Conservation (phyloP, 2,797 vertebrate genomes). For the Alcedo quadribrachys region DNA sequence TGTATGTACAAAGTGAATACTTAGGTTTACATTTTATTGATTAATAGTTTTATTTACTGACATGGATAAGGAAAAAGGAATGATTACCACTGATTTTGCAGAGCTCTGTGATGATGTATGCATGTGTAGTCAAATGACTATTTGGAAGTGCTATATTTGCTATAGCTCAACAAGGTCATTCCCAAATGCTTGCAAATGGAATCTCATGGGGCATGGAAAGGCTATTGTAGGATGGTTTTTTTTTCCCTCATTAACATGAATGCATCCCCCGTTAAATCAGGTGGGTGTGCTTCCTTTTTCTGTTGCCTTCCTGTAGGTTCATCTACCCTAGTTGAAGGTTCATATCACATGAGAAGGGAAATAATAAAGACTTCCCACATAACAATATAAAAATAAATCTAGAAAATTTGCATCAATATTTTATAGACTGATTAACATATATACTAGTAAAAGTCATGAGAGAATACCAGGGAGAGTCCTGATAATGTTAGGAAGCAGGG, state of each 20-base stretch:
- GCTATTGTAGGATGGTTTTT: neutral
- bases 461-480: neutral
- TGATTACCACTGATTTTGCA: neutral
- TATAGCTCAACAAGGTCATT: neutral
- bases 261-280: neutral
- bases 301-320: neutral
- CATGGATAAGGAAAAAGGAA: neutral
- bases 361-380: neutral
- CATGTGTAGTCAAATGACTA: neutral
- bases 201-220: neutral
- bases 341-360: neutral
- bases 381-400: neutral
- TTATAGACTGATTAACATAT: neutral
- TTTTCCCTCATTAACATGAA: neutral
- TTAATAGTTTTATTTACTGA: neutral
- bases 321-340: neutral
- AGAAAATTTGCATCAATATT: neutral
- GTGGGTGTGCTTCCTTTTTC: neutral
- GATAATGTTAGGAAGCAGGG: neutral
- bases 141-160: neutral
- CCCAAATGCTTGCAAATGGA: neutral
- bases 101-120: neutral
- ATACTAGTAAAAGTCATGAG: neutral
- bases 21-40: neutral
- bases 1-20: neutral